Percentiles rank a stretch among this genome's conserved stretches.
Evolutionary conservation across 2,888 invertebrate species (phyloP).

Genomic region (Leucoma salicis): DNA sequence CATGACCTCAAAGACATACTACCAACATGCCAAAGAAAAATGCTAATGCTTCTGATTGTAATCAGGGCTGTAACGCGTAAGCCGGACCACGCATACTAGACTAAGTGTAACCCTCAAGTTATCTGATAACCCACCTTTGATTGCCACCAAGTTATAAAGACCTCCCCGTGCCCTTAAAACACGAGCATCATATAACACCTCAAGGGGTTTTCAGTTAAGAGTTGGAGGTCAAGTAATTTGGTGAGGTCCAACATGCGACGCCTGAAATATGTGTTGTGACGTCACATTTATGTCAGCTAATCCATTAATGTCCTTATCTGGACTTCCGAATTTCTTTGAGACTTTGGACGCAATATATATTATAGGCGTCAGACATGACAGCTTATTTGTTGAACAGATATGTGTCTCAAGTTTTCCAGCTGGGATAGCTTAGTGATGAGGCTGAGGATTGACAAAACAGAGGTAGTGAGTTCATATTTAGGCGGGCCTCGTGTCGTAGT

Average conservation of each 20-base stretch:
- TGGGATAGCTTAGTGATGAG: too few relatives aligned
- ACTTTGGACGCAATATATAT: slow-evolving; percentile 40
- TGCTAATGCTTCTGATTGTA: slow-evolving; percentile 71
- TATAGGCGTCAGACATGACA: slow-evolving; percentile 65
- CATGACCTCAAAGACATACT: slow-evolving; percentile 74
- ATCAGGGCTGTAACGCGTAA: slow-evolving; percentile 69
- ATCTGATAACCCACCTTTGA: slow-evolving; percentile 68
- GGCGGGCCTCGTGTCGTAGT: too few relatives aligned
- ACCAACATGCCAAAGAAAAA: slow-evolving; percentile 62
- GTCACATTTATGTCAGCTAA: slow-evolving; percentile 81
- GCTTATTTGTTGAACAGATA: slow-evolving; percentile 26
- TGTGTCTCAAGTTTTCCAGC: too few relatives aligned
- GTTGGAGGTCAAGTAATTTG: slow-evolving; percentile 41
- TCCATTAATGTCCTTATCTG: slow-evolving; percentile 79
- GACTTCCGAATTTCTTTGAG: slow-evolving; percentile 63
- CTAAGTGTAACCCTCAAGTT: slow-evolving; percentile 75
- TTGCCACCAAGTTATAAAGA: slow-evolving; percentile 43
- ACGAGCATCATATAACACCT: background rate
- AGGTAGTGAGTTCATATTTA: too few relatives aligned
- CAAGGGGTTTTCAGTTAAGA: background rate
- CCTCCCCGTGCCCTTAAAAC: slow-evolving; percentile 22
- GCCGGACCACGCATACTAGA: slow-evolving; percentile 72
- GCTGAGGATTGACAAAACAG: too few relatives aligned
- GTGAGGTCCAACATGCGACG: slow-evolving; percentile 63
- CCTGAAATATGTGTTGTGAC: slow-evolving; percentile 78